Evolutionary conservation across 2,888 invertebrate species (phyloP), one percentile per base, ranked within the genome.

Genomic region (Lordiphosa fenestrarum): DNA sequence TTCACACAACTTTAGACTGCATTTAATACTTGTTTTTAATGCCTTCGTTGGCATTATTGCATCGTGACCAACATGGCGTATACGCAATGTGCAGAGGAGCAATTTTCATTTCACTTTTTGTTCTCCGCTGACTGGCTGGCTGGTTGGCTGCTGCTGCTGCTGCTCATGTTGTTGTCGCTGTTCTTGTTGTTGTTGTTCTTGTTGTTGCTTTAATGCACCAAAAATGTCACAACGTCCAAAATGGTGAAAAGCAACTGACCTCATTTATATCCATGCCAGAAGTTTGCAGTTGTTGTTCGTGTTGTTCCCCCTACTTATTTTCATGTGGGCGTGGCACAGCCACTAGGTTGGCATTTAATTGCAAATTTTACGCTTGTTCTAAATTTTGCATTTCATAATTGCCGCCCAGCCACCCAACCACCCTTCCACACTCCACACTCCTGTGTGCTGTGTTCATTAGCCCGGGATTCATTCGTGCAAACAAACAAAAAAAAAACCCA

Each of bases 341-440:
- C 33, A 15, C 33, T 44, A 33, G 10, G 44, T 15, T 44, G 44
- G 33, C 44, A 83, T 80, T 83, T 80, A 76, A 76, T 83, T 83
- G 73, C 76, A 75, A 80, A 83, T 76, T 83, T 72, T 80, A 76
- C 70, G 81, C 80, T 76, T 65, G 70, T 62, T 71, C 80, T 60
- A 71, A 72, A 72, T 75, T 71, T 54, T 25, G 50, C 70, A 71
- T 75, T 75, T 77, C 83, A 75, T 75, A 83, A 78, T 78, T 74
- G 72, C 71, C 38, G 6, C 9, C 6, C 10, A 19, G 3, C 2
- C 2, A 19, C 19, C 19, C 19, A 19, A 1, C 19, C 19, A 4
- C 33, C n/a, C 3, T n/a, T 0, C 19, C 6, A 9, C 13, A 19
- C 19, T 25, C n/a, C 13, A 4, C 25, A 40, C 49, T 49, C 50